A percentile compares a stretch with the other conserved stretches of the same genome.
Evolutionary conservation across 1,140 invertebrate species (phyloP).

Genomic region (Trachelipus rathkii): DNA sequence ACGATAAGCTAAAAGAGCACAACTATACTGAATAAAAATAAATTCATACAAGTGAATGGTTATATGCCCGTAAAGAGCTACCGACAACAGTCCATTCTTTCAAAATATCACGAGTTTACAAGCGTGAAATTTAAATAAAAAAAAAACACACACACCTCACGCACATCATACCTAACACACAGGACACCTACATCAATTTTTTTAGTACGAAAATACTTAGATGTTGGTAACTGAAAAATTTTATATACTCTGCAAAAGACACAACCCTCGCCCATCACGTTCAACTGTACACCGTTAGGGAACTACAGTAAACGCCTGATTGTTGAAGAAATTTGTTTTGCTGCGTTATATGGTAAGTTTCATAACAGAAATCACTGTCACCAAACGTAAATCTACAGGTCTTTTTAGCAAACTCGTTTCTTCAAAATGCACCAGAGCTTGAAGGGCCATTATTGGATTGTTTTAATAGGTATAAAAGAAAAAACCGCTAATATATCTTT

Average conservation of each 20-base stretch:
- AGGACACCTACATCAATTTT: too few relatives aligned
- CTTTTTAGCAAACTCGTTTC: slow-evolving; percentile 61
- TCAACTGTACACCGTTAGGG: slow-evolving; percentile 31
- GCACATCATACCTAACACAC: too few relatives aligned
- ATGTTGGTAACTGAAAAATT: too few relatives aligned
- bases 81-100: neutral
- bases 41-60: too few relatives aligned
- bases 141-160: too few relatives aligned
- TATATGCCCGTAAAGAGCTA: neutral
- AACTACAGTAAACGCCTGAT: slow-evolving; percentile 19
- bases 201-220: too few relatives aligned
- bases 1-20: too few relatives aligned
- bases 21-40: too few relatives aligned
- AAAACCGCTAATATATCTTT: neutral
- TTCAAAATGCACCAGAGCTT: slow-evolving; percentile 38
- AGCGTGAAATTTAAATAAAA: too few relatives aligned
- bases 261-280: slow-evolving; percentile 37
- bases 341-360: slow-evolving; percentile 16
- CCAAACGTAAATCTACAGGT: slow-evolving; percentile 49
- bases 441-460: slow-evolving; percentile 41
- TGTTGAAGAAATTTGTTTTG: slow-evolving; percentile 38
- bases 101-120: too few relatives aligned
- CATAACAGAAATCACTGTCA: slow-evolving; percentile 48
- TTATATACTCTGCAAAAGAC: slow-evolving; percentile 40
- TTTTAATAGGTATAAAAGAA: too few relatives aligned